These are phyloP conservation scores for Myotis lucifugus DNA, from an alignment of 2,113 vertebrate species.

Conservation along the genomic window DNA sequence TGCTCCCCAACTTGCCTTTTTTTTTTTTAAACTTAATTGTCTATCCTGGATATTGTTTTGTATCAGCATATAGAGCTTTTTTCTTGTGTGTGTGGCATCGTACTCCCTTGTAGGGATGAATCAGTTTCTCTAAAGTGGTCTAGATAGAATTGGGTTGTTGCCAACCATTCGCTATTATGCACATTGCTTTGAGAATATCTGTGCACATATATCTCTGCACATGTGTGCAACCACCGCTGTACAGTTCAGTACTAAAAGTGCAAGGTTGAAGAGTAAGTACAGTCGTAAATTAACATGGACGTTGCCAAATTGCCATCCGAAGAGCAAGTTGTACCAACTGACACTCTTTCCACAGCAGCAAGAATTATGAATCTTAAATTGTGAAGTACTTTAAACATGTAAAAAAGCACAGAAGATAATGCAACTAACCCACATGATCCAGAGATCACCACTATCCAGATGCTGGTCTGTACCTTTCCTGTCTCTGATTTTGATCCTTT, in stretches of 20 bases:
- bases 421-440: background rate
- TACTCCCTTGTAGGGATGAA: background rate
- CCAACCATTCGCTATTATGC: background rate
- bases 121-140: background rate
- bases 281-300: background rate
- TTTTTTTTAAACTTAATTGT: background rate
- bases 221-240: background rate
- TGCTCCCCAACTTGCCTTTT: background rate
- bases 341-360: background rate
- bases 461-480: background rate
- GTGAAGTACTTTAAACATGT: background rate
- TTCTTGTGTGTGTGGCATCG: background rate
- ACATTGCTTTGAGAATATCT: background rate
- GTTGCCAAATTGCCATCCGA: background rate
- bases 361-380: background rate
- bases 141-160: background rate
- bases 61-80: background rate
- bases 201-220: background rate
- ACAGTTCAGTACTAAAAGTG: background rate
- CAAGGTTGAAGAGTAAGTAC: background rate
- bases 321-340: background rate
- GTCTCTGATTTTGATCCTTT: background rate
- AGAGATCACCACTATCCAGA: background rate
- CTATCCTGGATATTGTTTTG: background rate
- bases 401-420: background rate